Base-by-base conservation (phyloP, 2,113 vertebrate genomes). In the Catagonus wagneri region DNA sequence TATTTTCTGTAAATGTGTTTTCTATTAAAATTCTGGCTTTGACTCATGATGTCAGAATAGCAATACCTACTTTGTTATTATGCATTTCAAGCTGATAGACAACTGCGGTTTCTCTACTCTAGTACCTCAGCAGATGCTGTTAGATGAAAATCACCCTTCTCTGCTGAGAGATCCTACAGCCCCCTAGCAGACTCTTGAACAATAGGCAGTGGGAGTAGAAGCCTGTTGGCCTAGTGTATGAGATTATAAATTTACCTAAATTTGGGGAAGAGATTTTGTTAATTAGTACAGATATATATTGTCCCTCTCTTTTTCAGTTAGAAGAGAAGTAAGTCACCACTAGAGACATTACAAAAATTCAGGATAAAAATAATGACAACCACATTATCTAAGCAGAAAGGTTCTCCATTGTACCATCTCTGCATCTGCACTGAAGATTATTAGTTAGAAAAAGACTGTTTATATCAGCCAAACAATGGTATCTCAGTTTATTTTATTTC, bases 401-500 rank as follows among this genome's bases (percentile, higher is more conserved):
- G 68, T 50, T 76, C 52, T 83, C 36, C 34, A 66, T 16, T 52
- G 19, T 60, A 74, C 32, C 9, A 75, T 63, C n/a, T 88, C n/a
- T 69, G 22, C 8, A 44, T 92, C 44, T 66, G 36, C 15, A 13
- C 4, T 94, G 20, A 81, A 17, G 52, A 72, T 17, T 58, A 63
- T 72, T n/a, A 96, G 61, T 65, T 44, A 91, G 71, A 96, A 90
- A 74, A 60, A 92, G 39, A 58, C 19, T 81, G 4, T 25, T 89
- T 69, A 66, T 61, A 27, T 50, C 34, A 56, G 34, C 23, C 86
- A 75, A 79, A 44, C 4, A 27, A 8, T 76, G 17, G 7, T 32
- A 56, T 71, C 15, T 78, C 6, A 56, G 7, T 93, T n/a, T 44
- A 14, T 63, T 75, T 90, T 71, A 76, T 79, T 89, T 90, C 25